Conservation (phyloP, 2,797 vertebrate genomes). For the Gallinago nigripennis region DNA sequence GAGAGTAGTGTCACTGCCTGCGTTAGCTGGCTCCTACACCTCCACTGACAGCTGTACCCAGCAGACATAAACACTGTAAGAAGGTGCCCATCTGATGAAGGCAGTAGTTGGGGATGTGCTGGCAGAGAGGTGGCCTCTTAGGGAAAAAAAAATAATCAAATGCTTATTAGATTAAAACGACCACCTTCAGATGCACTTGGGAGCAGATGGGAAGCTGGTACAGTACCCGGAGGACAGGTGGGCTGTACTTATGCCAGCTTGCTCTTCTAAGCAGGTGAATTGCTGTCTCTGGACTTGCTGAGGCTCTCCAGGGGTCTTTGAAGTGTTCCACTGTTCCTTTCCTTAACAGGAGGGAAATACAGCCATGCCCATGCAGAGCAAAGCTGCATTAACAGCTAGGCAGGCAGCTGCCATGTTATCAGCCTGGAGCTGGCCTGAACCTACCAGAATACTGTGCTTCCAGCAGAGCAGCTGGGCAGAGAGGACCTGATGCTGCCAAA, state of each 20-base stretch:
- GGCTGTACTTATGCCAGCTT: slow-evolving; percentile 19
- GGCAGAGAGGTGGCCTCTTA: neutral
- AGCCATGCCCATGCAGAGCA: neutral
- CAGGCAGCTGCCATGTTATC: slow-evolving; percentile 19
- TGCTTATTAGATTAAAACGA: neutral
- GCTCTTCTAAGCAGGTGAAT: slow-evolving; percentile 28
- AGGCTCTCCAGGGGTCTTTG: neutral
- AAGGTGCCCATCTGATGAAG: neutral
- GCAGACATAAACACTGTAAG: neutral
- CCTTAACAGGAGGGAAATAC: neutral
- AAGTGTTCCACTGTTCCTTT: neutral
- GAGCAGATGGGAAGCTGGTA: slow-evolving; percentile 55
- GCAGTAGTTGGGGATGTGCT: neutral
- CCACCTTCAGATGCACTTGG: slow-evolving; percentile 64
- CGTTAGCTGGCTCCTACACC: neutral
- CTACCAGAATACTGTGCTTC: neutral
- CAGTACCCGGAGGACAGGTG: slow-evolving; percentile 54
- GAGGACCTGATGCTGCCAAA: neutral
- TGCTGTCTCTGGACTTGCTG: neutral
- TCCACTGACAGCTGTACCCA: neutral
- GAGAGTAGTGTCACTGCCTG: neutral
- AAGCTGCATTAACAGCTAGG: neutral
- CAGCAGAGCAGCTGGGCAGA: neutral
- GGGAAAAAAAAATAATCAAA: neutral
- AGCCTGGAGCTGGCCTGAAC: neutral